These are phyloP conservation scores for Bathynomus jamesi DNA, from an alignment of 1,140 invertebrate species.

Conservation along the genomic window DNA sequence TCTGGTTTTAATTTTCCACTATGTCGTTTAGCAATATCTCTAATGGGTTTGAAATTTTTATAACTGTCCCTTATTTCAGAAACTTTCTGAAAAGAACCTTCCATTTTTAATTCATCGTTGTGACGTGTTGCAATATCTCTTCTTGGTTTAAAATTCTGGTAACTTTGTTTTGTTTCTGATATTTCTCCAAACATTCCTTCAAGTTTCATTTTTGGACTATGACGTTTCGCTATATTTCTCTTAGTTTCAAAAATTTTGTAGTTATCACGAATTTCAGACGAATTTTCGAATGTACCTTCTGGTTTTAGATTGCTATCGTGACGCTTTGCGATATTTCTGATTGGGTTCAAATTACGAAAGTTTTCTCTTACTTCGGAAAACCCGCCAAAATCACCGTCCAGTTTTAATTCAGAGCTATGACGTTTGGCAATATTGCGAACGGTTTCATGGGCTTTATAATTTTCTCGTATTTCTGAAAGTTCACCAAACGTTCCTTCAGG, in stretches of 20 bases:
- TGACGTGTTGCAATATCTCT: not conserved
- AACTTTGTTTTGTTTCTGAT: not conserved
- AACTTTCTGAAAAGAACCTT: not conserved
- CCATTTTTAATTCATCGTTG: not conserved
- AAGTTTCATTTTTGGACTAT: not conserved
- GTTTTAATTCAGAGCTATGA: conserved; percentile 4
- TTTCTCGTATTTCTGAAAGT: conserved; percentile 4
- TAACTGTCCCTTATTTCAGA: conserved; percentile 10
- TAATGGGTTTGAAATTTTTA: not conserved
- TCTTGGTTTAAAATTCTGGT: not conserved
- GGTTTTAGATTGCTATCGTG: conserved; percentile 13
- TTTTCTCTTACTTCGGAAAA: conserved; percentile 1
- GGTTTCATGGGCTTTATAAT: conserved; percentile 1
- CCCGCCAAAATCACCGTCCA: conserved; percentile 6
- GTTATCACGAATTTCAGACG: conserved; percentile 13
- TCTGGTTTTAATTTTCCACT: not conserved
- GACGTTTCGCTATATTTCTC: conserved; percentile 4
- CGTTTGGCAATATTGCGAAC: not conserved
- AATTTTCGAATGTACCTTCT: conserved; percentile 10
- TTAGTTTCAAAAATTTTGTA: not conserved
- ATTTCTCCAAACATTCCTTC: not conserved
- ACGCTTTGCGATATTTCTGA: not conserved
- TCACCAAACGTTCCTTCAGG: conserved; percentile 11
- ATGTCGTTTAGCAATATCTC: conserved; percentile 3
- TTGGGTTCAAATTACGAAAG: not conserved